phyloP scores from a whole-genome alignment of 2,888 invertebrate species.

The Drosophila niveifrons region DNA sequence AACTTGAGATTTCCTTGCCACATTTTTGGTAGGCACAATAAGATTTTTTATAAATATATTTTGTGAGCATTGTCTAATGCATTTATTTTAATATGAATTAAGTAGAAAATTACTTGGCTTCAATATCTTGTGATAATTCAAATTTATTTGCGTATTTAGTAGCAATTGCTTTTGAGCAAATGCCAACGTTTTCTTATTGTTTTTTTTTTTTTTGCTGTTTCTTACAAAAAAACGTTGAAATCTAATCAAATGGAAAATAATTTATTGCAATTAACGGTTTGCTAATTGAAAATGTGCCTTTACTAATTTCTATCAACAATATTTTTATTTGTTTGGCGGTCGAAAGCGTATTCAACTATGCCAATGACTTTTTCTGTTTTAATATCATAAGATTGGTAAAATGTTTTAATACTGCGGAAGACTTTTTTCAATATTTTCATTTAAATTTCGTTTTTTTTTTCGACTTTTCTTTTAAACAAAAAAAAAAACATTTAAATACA shows the following conservation, averaged over 20 bases:
- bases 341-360: conserved; percentile 15
- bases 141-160: conserved; percentile 8
- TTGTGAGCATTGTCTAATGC: conserved; percentile 18
- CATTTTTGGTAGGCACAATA: conserved; percentile 1
- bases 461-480: neutral
- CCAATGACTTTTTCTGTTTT: conserved; percentile 22
- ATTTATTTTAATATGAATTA: conserved; percentile 28
- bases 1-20: conserved; percentile 52
- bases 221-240: conserved; percentile 30
- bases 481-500: conserved; percentile 39
- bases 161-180: conserved; percentile 2
- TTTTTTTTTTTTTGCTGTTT: conserved; percentile 17
- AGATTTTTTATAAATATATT: conserved; percentile 18
- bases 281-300: conserved; percentile 53
- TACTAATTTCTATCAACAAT: conserved; percentile 6
- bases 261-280: conserved; percentile 57
- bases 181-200: conserved; percentile 7
- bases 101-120: conserved; percentile 45
- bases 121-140: neutral
- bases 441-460: conserved; percentile 6
- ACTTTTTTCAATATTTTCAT: conserved; percentile 4
- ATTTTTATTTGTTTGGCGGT: conserved; percentile 8
- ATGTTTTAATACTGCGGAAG: conserved; percentile 13
- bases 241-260: conserved; percentile 44
- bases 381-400: conserved; percentile 5